These are phyloP conservation scores for Rhizomys pruinosus DNA, from an alignment of 2,113 vertebrate genomes.

Conservation along the genomic window DNA sequence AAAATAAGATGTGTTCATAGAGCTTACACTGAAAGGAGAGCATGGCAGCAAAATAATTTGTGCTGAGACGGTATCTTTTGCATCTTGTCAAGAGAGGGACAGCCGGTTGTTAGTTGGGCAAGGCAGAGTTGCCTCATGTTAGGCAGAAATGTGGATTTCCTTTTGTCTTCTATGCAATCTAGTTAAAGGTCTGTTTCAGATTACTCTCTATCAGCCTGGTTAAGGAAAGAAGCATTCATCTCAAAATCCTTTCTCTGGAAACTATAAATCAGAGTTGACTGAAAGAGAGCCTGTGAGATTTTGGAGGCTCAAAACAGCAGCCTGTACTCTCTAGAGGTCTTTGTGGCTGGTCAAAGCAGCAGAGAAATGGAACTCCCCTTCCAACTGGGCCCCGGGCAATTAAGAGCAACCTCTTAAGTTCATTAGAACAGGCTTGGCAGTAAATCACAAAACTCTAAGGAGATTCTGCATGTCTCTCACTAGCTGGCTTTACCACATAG, in stretches of 20 bases:
- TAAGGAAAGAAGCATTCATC: not conserved
- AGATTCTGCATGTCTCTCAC: not conserved
- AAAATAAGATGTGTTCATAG: not conserved
- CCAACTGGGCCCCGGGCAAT: not conserved
- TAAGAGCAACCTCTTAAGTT: not conserved
- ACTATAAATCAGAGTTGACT: not conserved
- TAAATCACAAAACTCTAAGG: not conserved
- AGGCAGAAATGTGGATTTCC: not conserved
- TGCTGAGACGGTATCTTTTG: not conserved
- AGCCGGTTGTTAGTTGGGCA: not conserved
- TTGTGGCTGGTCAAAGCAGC: not conserved
- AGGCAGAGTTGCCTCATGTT: not conserved
- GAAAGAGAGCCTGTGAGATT: not conserved
- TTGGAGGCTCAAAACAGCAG: not conserved
- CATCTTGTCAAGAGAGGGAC: not conserved
- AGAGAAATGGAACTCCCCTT: not conserved
- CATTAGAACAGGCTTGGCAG: not conserved
- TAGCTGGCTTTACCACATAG: too few relatives aligned
- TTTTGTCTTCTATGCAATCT: not conserved
- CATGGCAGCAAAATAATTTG: not conserved
- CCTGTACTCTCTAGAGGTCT: not conserved
- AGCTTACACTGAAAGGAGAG: not conserved
- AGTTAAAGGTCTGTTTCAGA: not conserved
- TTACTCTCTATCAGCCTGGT: not conserved
- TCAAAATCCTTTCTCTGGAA: not conserved